Percentiles rank a stretch among this genome's conserved stretches.
phyloP scores from a whole-genome alignment of 2,797 vertebrate genomes.

The Tiaroga cobitis region DNA sequence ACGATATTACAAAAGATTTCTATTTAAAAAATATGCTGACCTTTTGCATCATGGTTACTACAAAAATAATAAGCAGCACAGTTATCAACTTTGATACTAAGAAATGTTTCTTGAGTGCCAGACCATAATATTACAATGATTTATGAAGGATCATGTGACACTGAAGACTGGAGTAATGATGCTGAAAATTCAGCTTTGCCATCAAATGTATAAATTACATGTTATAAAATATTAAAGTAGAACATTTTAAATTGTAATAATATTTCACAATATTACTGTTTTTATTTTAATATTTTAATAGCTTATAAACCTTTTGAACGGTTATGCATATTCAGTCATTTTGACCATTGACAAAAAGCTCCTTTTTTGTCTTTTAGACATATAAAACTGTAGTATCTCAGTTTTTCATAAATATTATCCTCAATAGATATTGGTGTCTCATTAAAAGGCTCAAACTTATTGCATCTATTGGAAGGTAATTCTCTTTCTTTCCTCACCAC shows the following conservation, averaged over 20 bases:
- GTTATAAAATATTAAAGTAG: background rate
- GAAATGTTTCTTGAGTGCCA: background rate
- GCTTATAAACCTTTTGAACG: background rate
- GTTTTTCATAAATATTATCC: background rate
- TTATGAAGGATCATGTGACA: background rate
- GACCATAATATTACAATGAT: background rate
- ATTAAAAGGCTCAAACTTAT: background rate
- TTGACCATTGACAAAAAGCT: background rate
- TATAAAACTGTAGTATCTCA: background rate
- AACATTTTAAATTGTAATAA: background rate
- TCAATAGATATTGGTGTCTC: background rate
- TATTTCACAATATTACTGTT: background rate
- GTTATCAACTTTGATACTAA: background rate
- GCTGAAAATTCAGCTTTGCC: background rate
- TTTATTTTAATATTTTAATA: too few species aligned
- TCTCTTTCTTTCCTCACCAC: constrained; percentile 11
- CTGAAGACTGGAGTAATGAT: background rate
- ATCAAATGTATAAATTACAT: too few species aligned
- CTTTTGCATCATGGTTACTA: background rate
- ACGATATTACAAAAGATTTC: background rate
- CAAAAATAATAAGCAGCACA: background rate
- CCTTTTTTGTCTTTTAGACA: background rate
- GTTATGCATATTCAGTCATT: background rate
- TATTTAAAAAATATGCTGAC: background rate
- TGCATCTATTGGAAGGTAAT: background rate